Conservation (phyloP, 2,888 invertebrate species). For the Hesperia comma region DNA sequence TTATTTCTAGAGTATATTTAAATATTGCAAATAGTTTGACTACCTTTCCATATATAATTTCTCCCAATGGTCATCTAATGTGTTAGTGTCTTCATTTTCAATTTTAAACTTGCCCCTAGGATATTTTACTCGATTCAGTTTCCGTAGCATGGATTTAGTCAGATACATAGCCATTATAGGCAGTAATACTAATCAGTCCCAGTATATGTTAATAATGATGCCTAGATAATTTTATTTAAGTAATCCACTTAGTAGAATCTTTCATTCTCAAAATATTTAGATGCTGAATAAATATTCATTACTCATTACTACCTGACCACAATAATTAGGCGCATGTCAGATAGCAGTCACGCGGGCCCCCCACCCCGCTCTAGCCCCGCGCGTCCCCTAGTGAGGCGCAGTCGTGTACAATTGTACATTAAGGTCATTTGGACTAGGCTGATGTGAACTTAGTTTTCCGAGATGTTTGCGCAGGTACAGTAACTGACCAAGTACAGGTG, state of each 20-base stretch:
- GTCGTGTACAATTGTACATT: too few species aligned
- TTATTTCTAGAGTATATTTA: too few species aligned
- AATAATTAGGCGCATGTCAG: too few species aligned
- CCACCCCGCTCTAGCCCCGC: too few species aligned
- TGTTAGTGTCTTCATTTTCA: conserved; percentile 50
- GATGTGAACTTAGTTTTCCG: too few species aligned
- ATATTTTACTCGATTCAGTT: conserved; percentile 64
- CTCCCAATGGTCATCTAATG: conserved; percentile 67
- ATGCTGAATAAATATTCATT: too few species aligned
- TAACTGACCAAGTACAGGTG: too few species aligned
- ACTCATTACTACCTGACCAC: too few species aligned
- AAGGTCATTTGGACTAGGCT: too few species aligned
- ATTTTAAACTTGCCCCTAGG: conserved; percentile 48
- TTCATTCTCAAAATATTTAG: neutral
- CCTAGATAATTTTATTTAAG: neutral
- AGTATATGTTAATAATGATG: neutral
- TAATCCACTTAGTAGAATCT: neutral
- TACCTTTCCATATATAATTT: conserved; percentile 61
- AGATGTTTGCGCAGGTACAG: too few species aligned
- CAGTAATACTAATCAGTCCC: neutral
- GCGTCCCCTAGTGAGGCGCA: too few species aligned
- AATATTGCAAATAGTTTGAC: neutral
- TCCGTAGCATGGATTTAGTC: conserved; percentile 71
- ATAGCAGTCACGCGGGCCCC: too few species aligned
- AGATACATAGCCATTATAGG: conserved; percentile 69